phyloP scores from a whole-genome alignment of 2,797 vertebrate genomes.

The Schizothorax lantsangensis region DNA sequence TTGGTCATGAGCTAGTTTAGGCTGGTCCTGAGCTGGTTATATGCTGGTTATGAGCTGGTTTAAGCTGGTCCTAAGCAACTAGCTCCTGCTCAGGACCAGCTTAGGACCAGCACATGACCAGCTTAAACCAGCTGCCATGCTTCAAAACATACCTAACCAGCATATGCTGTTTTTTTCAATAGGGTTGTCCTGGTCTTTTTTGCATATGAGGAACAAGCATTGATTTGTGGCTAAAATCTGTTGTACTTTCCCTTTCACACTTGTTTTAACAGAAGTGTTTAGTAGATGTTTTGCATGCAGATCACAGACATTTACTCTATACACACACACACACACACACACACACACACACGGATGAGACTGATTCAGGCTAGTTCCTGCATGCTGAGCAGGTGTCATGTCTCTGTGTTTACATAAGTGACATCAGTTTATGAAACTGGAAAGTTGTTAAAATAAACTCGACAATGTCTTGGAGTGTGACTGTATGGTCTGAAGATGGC shows the following conservation, averaged over 20 bases:
- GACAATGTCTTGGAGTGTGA: constrained; percentile 47
- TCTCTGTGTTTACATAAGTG: constrained; percentile 65
- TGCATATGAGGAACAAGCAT: neutral
- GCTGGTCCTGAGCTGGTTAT: too few relatives aligned
- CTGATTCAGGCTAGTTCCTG: constrained; percentile 42
- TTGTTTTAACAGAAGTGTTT: constrained; percentile 20
- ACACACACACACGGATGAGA: constrained; percentile 35
- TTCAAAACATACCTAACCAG: neutral
- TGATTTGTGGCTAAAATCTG: constrained; percentile 40
- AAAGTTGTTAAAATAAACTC: constrained; percentile 67
- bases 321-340: constrained; percentile 29
- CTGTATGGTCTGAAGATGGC: constrained; percentile 56
- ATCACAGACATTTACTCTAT: constrained; percentile 25
- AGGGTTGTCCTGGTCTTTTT: neutral
- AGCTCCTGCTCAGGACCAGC: too few relatives aligned
- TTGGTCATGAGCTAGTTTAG: too few relatives aligned
- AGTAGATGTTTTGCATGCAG: constrained; percentile 47
- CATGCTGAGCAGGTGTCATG: constrained; percentile 58
- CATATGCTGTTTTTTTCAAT: neutral
- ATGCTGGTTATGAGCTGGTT: too few relatives aligned
- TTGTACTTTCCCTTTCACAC: constrained; percentile 10
- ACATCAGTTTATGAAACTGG: constrained; percentile 65
- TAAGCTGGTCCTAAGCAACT: too few relatives aligned
- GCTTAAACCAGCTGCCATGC: neutral
- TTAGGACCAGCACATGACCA: neutral